Evolutionary conservation across 2,113 vertebrate genomes (phyloP), one percentile per base, ranked within the genome.

Genomic region (Gulo gulo): DNA sequence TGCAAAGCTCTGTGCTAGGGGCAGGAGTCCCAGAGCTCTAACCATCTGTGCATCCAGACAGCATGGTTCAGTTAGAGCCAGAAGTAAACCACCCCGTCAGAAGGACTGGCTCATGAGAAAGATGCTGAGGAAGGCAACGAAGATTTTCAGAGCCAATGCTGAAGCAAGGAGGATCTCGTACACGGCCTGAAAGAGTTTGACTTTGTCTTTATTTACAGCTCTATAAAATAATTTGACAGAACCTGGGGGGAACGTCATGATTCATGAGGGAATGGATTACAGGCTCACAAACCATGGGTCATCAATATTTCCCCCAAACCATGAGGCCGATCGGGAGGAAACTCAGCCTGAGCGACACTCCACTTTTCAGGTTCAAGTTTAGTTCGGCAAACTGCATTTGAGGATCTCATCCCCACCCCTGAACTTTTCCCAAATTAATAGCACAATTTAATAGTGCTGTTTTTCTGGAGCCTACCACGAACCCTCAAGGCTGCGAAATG

Each of bases 51-150:
- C 0, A 0, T 8, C 47, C 31, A 79, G 10, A 86, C 10, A 52
- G 20, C 0, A 4, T 0, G 36, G 45, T 26, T 31, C 29, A 20
- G 0, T 47, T 10, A 57, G 13, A 79, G 34, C 20, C 36, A 34
- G 21, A 74, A 24, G 29, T 9, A 5, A 42, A 31, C 10, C 1
- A 14, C 26, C 1, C 14, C 55, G 26, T 57, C 13, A 36, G 13
- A 71, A 42, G 47, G n/a, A 34, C 21, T 34, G n/a, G n/a, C 71
- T 92, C 36, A 5, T 13, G 36, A 85, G 14, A 45, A 73, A 59
- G 13, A 67, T 31, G 4, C 11, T 55, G 65, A 65, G 12, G 47
- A 67, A 74, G 13, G 34, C 12, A 18, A 63, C 86, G n/a, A 15
- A 63, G 69, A 39, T 57, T 24, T 15, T 7, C 50, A 6, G 52